These are phyloP conservation scores for Ochropleura plecta DNA, from an alignment of 2,888 invertebrate genomes.

Conservation along the genomic window DNA sequence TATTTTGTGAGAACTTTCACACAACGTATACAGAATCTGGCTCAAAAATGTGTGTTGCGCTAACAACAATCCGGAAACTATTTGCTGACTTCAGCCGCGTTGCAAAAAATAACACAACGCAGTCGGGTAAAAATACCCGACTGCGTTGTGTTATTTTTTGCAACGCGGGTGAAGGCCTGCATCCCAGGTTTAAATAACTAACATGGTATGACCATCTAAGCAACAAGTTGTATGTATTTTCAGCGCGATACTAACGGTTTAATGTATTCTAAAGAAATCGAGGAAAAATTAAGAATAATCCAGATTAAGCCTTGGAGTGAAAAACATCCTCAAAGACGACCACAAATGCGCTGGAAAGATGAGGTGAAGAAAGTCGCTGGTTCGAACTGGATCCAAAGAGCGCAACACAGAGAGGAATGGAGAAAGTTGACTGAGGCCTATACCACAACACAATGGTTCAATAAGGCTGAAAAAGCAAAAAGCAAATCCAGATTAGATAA, in stretches of 20 bases:
- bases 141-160: conserved; percentile 8
- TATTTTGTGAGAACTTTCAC: background rate
- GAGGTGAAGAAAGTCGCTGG: too few relatives aligned
- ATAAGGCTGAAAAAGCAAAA: too few relatives aligned
- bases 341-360: too few relatives aligned
- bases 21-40: background rate
- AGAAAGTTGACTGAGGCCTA: too few relatives aligned
- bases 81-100: conserved; percentile 7
- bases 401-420: too few relatives aligned
- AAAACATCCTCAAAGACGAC: too few relatives aligned
- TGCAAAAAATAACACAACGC: conserved; percentile 2
- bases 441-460: too few relatives aligned
- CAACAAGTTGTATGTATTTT: conserved; percentile 37
- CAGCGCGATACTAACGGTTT: conserved; percentile 30
- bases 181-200: background rate
- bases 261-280: conserved; percentile 25
- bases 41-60: background rate
- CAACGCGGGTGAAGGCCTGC: background rate
- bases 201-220: background rate
- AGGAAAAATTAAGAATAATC: conserved; percentile 1
- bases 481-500: conserved; percentile 43
- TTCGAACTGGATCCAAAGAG: too few relatives aligned
- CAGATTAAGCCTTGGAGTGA: too few relatives aligned
- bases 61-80: background rate
- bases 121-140: too few relatives aligned